Evolutionary conservation across 2,113 vertebrate species (phyloP), one percentile per base, ranked within the genome.

Genomic region (Solea senegalensis): DNA sequence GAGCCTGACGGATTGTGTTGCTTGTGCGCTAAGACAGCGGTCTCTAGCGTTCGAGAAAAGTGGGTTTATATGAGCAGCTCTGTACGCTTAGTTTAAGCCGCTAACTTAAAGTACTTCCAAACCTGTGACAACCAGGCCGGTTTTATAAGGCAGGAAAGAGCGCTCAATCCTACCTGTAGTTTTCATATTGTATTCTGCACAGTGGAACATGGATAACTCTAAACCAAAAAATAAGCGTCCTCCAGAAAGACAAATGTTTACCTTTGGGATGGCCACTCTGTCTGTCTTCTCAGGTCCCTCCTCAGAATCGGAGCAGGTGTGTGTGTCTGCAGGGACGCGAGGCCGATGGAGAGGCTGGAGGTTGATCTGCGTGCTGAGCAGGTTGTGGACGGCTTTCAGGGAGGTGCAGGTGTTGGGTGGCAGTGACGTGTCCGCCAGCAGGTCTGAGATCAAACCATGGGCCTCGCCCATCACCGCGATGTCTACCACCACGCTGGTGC

Each of bases 391-490:
- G 0, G 97, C 96, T 84, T 97, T 93, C 79, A 99, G 85, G 0
- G 97, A 98, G 0, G 95, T 97, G 89, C 96, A 97, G 74, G 97
- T 97, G 0, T 96, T 97, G 0, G 96, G 94, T 3, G 98, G 96
- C 80, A 99, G 90, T 0, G 95, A 96, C 3, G 97, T 95, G 75
- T 99, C 98, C 0, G 97, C 96, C 81, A 99, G 90, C 41, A 99
- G 95, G 85, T 99, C 97, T 0, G 96, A 96, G 70, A 99, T 98
- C 84, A 99, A 93, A 16, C 98, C 98, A 0, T 98, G 97, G 1
- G 98, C 98, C 78, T 99, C 98, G 2, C 97, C 98, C 98, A 99
- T 99, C 87, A 98, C 96, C 0, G 96, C 95, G 0, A 99, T 97
- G 65, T 99, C 98, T 92, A 99, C 97, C 0, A 93, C 94, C 76